Evolutionary conservation across 2,888 invertebrate species (phyloP).

Genomic region (Troides aeacus): DNA sequence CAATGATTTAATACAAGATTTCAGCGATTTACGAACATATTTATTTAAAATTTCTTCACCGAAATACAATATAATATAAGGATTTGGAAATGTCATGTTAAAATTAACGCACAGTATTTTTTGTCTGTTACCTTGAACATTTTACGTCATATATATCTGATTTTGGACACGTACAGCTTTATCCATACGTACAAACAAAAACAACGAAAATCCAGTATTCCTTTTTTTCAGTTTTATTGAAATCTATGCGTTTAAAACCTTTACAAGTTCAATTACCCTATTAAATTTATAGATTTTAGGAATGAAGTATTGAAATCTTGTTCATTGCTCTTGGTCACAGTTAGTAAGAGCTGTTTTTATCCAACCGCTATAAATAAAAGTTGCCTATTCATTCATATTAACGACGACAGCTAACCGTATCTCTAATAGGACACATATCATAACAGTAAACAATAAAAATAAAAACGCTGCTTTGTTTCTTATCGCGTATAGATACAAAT

Average conservation of each 20-base stretch:
- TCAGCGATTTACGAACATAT: slow-evolving; percentile 21
- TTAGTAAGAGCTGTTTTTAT: neutral
- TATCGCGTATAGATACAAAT: slow-evolving; percentile 14
- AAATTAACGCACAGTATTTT: slow-evolving; percentile 6
- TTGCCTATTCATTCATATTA: slow-evolving; percentile 18
- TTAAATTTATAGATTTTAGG: neutral
- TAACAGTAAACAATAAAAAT: slow-evolving; percentile 20
- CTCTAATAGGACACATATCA: slow-evolving; percentile 7
- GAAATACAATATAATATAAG: slow-evolving; percentile 3
- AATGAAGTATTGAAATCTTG: neutral
- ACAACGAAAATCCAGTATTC: too few species aligned
- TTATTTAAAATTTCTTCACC: slow-evolving; percentile 22
- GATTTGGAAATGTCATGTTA: slow-evolving; percentile 7
- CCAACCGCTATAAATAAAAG: slow-evolving; percentile 9
- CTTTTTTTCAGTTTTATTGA: too few species aligned
- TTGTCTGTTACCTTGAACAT: neutral
- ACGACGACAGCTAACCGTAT: slow-evolving; percentile 10
- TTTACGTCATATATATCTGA: neutral
- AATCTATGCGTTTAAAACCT: too few species aligned
- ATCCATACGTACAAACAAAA: neutral
- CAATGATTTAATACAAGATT: slow-evolving; percentile 27
- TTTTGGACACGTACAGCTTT: neutral
- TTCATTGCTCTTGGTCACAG: neutral
- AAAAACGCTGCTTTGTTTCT: slow-evolving; percentile 23
- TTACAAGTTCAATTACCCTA: too few species aligned